Evolutionary conservation across 2,888 invertebrate genomes (phyloP), one percentile per base, ranked within the genome.

Genomic region (Phytoseiulus persimilis): DNA sequence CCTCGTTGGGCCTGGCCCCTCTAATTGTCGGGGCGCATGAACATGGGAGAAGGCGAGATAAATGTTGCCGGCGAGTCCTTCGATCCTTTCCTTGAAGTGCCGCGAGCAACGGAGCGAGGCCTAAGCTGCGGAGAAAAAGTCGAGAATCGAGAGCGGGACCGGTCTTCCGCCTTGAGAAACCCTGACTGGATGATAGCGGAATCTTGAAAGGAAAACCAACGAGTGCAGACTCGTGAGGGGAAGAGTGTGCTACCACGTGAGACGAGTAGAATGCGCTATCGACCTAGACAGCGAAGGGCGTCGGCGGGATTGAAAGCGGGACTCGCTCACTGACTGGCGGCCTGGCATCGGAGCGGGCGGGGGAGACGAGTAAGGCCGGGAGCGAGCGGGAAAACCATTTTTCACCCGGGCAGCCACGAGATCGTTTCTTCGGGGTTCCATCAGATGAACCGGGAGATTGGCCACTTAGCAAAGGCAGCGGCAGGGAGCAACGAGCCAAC

Each of bases 391-490:
- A 32, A n/a, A 32, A 31, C 87, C 32, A 32, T 87, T 87, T 87
- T 87, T 87, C 87, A 87, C 87, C 87, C 32, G 39, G n/a, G 32
- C 39, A 33, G 87, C 65, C 65, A 65, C 65, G 65, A 65, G 65
- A 65, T 65, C 65, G 65, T 65, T 65, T 65, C 65, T 65, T 65
- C 18, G 5, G 65, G 65, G 65, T 23, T 18, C 65, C 28, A 28
- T 65, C 65, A 65, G 65, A n/a, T 45, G 87, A 87, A 39, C 87
- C 87, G 32, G 32, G 87, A 87, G 33, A 87, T 31, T 87, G 87
- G 87, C 87, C 87, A 87, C 87, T 87, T 87, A 32, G 87, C 33
- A 45, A n/a, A 87, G 65, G 65, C 65, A 65, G 65, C 28, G 18
- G 65, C 65, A 65, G 65, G 28, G 18, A 23, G 65, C 23, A 65